Evolutionary conservation across 2,113 vertebrate species (phyloP), one percentile per base, ranked within the genome.

Genomic region (Sapajus apella): DNA sequence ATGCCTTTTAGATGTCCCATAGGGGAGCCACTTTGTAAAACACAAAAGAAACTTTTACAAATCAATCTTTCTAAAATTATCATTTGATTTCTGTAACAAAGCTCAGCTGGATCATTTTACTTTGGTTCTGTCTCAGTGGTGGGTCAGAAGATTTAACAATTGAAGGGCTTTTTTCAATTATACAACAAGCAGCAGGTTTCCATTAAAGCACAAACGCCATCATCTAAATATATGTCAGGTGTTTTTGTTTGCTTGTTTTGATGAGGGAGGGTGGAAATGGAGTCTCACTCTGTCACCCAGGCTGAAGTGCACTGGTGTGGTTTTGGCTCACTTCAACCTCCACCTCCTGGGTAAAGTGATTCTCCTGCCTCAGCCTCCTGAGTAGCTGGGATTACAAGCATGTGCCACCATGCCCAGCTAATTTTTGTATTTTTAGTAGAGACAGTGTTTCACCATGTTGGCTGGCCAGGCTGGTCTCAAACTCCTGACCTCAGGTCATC

Each of bases 61-160:
- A 90, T 90, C 9, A 90, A 1, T 32, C 14, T 85, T 96, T 6
- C 66, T 94, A 94, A 95, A 82, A 87, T 9, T 73, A 25, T 32
- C 56, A 76, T 94, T 94, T 80, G n/a, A 94, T 30, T 87, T 90
- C 80, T 93, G 18, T 58, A 94, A 90, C 35, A 90, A 96, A 96
- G 77, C 72, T 70, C 93, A 96, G 77, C 47, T 93, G 43, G 43
- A 6, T 89, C 12, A 50, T 5, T 90, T 89, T 95, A 23, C 73
- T 37, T 92, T 88, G 40, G 6, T 95, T 93, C 35, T 43, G 0
- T 81, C 90, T 96, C 92, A 91, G 94, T 75, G 55, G 52, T 27
- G 68, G 47, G 45, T 68, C 61, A 87, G 35, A 96, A 56, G 37
- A 81, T 84, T 91, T 75, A 55, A 84, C 61, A 92, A 85, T 68